Evolutionary conservation across 2,888 invertebrate species (phyloP).

Genomic region (Rhyacophila evoluta): DNA sequence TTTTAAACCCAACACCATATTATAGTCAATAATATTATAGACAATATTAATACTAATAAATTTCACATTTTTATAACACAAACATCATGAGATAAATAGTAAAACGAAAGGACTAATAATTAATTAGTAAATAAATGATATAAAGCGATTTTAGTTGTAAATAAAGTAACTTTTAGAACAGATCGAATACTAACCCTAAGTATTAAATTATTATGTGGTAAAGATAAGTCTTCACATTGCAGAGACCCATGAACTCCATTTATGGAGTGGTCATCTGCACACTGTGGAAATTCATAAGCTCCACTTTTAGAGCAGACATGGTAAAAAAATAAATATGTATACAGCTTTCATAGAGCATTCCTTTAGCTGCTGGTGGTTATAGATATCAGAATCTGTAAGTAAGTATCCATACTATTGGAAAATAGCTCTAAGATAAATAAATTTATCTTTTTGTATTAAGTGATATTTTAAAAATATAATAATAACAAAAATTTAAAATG

Average conservation of each 20-base stretch:
- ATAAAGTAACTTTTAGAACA: too few species aligned
- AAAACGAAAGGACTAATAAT: not conserved
- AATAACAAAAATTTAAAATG: too few species aligned
- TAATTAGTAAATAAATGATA: not conserved
- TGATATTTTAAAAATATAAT: too few species aligned
- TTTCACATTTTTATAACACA: not conserved
- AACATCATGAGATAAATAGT: not conserved
- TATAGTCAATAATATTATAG: not conserved
- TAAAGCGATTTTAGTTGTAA: too few species aligned
- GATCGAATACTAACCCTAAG: too few species aligned
- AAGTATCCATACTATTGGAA: not conserved
- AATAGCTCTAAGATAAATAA: too few species aligned
- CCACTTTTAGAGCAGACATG: too few species aligned
- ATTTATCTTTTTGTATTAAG: too few species aligned
- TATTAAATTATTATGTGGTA: too few species aligned
- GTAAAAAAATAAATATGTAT: too few species aligned
- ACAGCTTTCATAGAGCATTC: not conserved
- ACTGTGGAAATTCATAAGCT: too few species aligned
- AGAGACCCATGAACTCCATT: not conserved
- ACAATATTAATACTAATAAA: not conserved
- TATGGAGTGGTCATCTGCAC: too few species aligned
- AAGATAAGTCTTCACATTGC: not conserved
- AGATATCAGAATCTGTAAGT: not conserved
- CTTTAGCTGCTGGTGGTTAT: not conserved
- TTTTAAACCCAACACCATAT: not conserved